Percentiles rank a stretch among this genome's conserved stretches.
phyloP scores from a whole-genome alignment of 2,113 vertebrate genomes.

The Cromileptes altivelis region DNA sequence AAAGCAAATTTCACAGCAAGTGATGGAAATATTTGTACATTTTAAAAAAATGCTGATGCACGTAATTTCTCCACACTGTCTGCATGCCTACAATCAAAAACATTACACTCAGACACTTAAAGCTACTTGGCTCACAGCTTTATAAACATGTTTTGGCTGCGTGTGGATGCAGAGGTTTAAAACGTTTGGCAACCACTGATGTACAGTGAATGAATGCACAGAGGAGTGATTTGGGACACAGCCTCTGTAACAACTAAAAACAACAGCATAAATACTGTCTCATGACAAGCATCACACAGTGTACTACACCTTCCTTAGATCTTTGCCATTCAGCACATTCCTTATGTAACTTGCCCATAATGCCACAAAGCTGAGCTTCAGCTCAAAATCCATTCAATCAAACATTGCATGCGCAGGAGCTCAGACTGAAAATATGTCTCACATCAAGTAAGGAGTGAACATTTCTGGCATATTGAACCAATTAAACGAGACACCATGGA shows the following conservation, averaged over 20 bases:
- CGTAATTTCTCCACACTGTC: too few species aligned
- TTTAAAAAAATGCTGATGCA: too few species aligned
- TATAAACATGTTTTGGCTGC: too few species aligned
- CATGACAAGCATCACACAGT: neutral
- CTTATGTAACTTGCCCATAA: constrained; percentile 10
- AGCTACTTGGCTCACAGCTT: too few species aligned
- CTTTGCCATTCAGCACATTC: neutral
- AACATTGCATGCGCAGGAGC: constrained; percentile 15
- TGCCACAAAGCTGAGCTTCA: constrained; percentile 8
- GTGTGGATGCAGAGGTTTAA: too few species aligned
- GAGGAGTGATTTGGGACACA: neutral
- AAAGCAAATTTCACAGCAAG: too few species aligned
- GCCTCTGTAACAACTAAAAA: neutral
- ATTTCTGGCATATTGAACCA: constrained; percentile 41
- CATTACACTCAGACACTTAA: too few species aligned
- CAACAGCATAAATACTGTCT: neutral
- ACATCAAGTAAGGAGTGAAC: constrained; percentile 19
- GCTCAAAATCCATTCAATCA: constrained; percentile 5
- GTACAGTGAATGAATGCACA: neutral
- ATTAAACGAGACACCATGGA: constrained; percentile 37
- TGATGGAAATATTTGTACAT: too few species aligned
- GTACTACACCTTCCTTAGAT: constrained; percentile 11
- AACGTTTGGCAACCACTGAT: neutral
- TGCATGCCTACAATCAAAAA: too few species aligned
- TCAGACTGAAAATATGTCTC: neutral